Base-by-base conservation (phyloP, 2,113 vertebrate species). In the Takifugu flavidus region DNA sequence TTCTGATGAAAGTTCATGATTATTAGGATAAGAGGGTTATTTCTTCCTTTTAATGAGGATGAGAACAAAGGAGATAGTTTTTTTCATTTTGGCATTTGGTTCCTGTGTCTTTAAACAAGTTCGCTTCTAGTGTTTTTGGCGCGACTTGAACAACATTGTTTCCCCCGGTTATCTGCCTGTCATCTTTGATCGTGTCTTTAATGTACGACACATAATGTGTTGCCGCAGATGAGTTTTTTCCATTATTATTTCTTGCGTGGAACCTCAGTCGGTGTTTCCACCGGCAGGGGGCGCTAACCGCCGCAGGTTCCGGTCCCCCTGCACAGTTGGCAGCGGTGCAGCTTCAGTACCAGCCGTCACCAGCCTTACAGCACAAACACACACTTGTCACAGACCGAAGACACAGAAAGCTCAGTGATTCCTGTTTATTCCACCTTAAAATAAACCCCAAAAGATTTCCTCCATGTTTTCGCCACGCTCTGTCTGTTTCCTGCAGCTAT, bases 291-390 rank as follows among this genome's bases (percentile, higher is more conserved):
- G 80, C 44, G 46, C 66, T 79, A 67, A 56, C 49, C 44, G 2
- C 55, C 43, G 31, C 29, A n/a, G 26, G 50, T 8, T 20, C 62
- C 39, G 49, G 29, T 5, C 49, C 66, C 47, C 6, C 47, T 61
- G 59, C 31, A 12, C 43, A 14, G 12, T 14, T 45, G 43, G 43
- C 56, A 65, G 50, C n/a, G 47, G 53, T 47, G 49, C 34, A 55
- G 62, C 53, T 54, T 75, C 65, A 27, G 87, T 89, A 76, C 87
- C 88, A 86, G 88, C 86, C 83, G 70, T 86, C 44, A 62, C 76
- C 80, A 84, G 75, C 74, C 63, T 61, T 43, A 56, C 49, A 13
- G 49, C 65, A 86, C 83, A 88, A 79, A 28, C 46, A 67, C 76
- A 56, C 70, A 56, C 79, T 79, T 89, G 84, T 89, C 78, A 78